A percentile compares a stretch with the other conserved stretches of the same genome.
These are phyloP conservation scores for Acipenser ruthenus DNA, from an alignment of 2,797 vertebrate genomes.

Conservation along the genomic window DNA sequence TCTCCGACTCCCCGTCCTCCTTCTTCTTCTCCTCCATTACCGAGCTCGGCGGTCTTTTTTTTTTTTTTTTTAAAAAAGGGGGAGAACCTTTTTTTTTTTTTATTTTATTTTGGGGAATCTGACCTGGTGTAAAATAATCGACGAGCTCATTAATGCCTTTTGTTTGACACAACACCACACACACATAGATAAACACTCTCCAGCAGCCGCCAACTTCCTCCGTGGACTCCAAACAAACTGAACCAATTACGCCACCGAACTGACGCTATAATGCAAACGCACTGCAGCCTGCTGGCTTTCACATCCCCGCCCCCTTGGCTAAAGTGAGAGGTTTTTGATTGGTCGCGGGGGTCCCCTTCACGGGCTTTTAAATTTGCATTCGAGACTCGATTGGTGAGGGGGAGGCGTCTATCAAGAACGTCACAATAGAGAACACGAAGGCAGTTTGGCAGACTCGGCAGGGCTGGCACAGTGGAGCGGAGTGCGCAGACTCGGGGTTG, in stretches of 20 bases:
- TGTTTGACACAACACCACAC: conserved; percentile 30
- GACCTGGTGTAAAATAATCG: conserved; percentile 8
- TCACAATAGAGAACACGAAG: conserved; percentile 34
- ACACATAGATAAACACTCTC: not conserved
- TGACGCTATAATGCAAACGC: conserved; percentile 50
- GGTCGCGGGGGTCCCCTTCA: too few relatives aligned
- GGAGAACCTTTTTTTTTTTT: conserved; percentile 13
- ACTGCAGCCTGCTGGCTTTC: conserved; percentile 43
- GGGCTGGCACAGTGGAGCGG: too few relatives aligned
- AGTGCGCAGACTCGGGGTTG: conserved; percentile 15
- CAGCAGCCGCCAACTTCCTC: not conserved
- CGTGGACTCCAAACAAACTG: conserved; percentile 48
- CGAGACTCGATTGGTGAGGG: conserved; percentile 29
- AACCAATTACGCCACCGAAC: conserved; percentile 61
- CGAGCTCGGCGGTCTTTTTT: conserved; percentile 26
- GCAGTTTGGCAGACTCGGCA: conserved; percentile 2
- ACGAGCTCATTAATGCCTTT: conserved; percentile 35
- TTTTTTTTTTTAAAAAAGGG: conserved; percentile 8
- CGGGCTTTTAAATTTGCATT: not conserved
- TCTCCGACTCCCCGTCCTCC: conserved; percentile 90
- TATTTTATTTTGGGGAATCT: not conserved
- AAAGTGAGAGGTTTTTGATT: conserved; percentile 8
- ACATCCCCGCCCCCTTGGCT: conserved; percentile 33
- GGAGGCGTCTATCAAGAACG: conserved; percentile 32
- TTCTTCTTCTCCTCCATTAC: conserved; percentile 90